phyloP scores from a whole-genome alignment of 37 sponge, comb jelly and placozoan species.

The Geodia barretti region DNA sequence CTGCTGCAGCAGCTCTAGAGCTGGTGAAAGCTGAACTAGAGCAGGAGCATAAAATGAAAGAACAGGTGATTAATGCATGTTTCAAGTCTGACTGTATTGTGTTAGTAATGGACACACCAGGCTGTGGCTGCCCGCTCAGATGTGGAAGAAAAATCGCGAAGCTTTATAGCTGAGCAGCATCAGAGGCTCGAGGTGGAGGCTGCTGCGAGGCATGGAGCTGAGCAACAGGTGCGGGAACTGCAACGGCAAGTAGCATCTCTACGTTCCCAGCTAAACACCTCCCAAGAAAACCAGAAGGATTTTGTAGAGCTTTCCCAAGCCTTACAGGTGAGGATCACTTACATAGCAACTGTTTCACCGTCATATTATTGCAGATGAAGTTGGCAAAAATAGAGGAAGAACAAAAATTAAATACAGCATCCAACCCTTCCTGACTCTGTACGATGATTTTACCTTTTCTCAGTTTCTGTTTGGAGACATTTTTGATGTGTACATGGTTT shows the following conservation, averaged over 20 bases:
- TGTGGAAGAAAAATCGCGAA: constrained; percentile 40
- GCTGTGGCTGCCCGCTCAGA: constrained; percentile 16
- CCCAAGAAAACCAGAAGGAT: constrained; percentile 48
- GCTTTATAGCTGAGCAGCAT: constrained; percentile 33
- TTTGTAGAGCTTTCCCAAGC: constrained; percentile 59
- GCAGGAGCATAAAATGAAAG: constrained; percentile 13
- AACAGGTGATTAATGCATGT: constrained; percentile 22
- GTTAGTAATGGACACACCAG: constrained; percentile 2
- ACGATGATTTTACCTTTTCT: background rate
- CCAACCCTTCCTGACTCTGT: background rate
- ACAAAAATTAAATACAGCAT: background rate
- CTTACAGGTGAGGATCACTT: constrained; percentile 21
- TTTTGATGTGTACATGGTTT: too few relatives aligned
- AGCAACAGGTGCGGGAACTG: constrained; percentile 25
- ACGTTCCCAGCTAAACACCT: constrained; percentile 14
- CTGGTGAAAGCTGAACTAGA: background rate
- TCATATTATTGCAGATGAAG: constrained; percentile 18
- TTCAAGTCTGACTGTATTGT: background rate
- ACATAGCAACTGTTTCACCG: background rate
- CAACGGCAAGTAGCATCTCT: constrained; percentile 24
- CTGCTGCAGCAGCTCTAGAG: background rate
- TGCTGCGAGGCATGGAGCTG: constrained; percentile 1
- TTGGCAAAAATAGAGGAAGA: background rate
- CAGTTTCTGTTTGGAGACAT: too few relatives aligned
- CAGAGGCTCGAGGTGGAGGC: constrained; percentile 26